A percentile compares a stretch with the other conserved stretches of the same genome.
phyloP scores from a whole-genome alignment of 2,888 invertebrate genomes.

The Caenorhabditis doughertyi region DNA sequence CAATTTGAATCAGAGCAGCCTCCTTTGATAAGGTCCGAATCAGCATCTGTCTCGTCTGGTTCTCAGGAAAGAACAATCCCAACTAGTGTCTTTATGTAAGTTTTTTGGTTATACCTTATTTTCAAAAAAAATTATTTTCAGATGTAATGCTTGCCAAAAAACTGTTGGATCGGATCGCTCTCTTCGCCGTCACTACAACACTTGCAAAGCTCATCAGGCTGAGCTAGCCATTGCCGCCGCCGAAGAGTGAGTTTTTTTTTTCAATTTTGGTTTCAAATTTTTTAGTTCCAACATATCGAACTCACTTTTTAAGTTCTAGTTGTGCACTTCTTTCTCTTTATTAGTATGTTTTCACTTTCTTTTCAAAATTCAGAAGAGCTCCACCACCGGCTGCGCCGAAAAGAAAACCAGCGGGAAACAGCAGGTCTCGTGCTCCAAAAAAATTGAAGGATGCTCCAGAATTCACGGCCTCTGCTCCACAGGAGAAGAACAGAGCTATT shows the following conservation, averaged over 20 bases:
- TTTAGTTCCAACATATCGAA: background rate
- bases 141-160: constrained; percentile 69
- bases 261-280: background rate
- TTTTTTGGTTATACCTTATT: too few species aligned
- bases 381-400: constrained; percentile 18
- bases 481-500: constrained; percentile 37
- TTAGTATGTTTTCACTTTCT: background rate
- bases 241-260: constrained; percentile 67
- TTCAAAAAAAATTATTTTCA: constrained; percentile 36
- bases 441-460: constrained; percentile 25
- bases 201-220: constrained; percentile 65
- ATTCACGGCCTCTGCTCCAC: background rate
- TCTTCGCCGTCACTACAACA: constrained; percentile 69
- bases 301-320: background rate
- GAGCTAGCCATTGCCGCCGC: constrained; percentile 39
- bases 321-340: background rate
- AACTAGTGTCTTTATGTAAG: constrained; percentile 3
- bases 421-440: background rate
- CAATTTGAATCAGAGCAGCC: constrained; percentile 48
- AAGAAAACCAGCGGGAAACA: constrained; percentile 6
- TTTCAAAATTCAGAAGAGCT: background rate
- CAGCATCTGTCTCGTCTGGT: constrained; percentile 41
- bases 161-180: constrained; percentile 66
- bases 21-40: constrained; percentile 9
- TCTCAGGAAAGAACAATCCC: constrained; percentile 32